These are phyloP conservation scores for Lytechinus pictus DNA, from an alignment of 35 echinoderm and acorn worm genomes.

Conservation along the genomic window DNA sequence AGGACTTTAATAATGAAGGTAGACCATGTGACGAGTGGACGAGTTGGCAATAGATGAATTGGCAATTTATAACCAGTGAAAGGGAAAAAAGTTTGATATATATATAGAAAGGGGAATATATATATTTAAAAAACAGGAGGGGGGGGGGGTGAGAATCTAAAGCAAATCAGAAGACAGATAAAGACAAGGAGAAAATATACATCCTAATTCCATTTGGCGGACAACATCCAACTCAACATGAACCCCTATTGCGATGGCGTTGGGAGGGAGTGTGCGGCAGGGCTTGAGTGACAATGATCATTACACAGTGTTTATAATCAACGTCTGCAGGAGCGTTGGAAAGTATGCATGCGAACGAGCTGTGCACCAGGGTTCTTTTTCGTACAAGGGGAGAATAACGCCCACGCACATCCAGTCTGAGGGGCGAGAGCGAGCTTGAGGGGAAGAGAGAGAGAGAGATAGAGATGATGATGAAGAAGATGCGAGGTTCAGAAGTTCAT, in stretches of 20 bases:
- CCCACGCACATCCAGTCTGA: background rate
- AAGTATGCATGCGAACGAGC: background rate
- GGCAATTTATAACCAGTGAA: background rate
- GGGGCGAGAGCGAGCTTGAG: background rate
- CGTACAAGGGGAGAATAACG: background rate
- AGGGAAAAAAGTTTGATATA: too few relatives aligned
- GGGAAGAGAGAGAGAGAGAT: slow-evolving; percentile 41
- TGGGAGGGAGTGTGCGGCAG: background rate
- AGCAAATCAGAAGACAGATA: too few relatives aligned
- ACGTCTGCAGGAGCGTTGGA: background rate
- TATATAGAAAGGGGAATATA: too few relatives aligned
- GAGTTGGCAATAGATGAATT: too few relatives aligned
- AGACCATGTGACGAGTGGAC: too few relatives aligned
- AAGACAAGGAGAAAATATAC: background rate
- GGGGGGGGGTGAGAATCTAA: too few relatives aligned
- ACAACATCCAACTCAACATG: background rate
- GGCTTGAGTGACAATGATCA: background rate
- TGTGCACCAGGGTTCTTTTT: background rate
- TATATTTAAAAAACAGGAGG: too few relatives aligned
- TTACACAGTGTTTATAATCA: background rate
- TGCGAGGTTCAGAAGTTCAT: slow-evolving; percentile 13
- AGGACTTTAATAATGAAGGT: too few relatives aligned
- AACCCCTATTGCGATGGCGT: background rate
- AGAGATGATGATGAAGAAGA: slow-evolving; percentile 18
- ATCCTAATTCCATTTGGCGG: background rate